Evolutionary conservation across 1,140 invertebrate species (phyloP).

Genomic region (Cherax quadricarinatus): DNA sequence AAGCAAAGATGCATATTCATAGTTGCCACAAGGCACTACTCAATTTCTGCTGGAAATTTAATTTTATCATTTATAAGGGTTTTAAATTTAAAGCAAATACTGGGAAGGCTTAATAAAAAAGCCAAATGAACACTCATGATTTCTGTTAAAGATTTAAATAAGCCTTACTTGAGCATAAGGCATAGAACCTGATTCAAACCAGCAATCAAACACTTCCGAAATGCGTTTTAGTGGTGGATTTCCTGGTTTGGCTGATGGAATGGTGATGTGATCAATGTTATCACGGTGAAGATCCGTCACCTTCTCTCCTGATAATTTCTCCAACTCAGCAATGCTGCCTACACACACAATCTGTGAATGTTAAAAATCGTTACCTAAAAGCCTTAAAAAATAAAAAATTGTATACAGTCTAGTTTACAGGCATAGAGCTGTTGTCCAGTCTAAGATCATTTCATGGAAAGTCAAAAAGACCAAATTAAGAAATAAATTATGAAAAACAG

Average conservation of each 20-base stretch:
- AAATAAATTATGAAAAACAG: not conserved
- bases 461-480: not conserved
- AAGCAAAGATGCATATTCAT: no score
- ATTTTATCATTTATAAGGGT: no score
- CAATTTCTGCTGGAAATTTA: no score
- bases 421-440: not conserved
- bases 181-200: slow-evolving; percentile 99
- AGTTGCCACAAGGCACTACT: no score
- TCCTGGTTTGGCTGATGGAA: slow-evolving; percentile 91
- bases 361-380: not conserved
- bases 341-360: slow-evolving; percentile 86
- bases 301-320: slow-evolving; percentile 87
- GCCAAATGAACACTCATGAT: no score
- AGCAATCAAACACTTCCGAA: slow-evolving; percentile 98
- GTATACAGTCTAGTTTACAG: no score
- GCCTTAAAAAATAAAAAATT: not conserved
- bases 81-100: no score
- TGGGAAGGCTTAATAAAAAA: no score
- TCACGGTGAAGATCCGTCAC: slow-evolving; percentile 97
- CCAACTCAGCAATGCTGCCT: slow-evolving; percentile 94
- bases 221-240: slow-evolving; percentile 90
- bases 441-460: not conserved
- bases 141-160: not conserved
- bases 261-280: slow-evolving; percentile 93
- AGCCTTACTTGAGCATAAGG: slow-evolving; percentile 90